Evolutionary conservation across 2,113 vertebrate species (phyloP), one percentile per base, ranked within the genome.

Genomic region (Spea bombifrons): DNA sequence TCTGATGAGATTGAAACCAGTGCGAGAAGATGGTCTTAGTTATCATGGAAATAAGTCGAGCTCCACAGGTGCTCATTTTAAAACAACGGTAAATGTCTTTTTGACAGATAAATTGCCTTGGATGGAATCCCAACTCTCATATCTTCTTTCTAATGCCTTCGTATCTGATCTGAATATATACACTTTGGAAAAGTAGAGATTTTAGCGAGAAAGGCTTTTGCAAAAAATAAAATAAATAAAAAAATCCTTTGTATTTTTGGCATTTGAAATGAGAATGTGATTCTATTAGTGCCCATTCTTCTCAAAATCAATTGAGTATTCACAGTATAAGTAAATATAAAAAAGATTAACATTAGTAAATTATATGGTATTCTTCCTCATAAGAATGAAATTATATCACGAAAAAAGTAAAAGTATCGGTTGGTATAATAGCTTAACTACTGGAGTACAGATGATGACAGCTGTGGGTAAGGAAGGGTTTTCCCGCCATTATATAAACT

Each of bases 51-150:
- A 91, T 87, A 70, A 81, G 72, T 84, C 83, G n/a, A 44, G 65
- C 83, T 86, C 78, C 83, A 81, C 83, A 86, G 86, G 80, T 76
- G 1, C 82, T 84, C 84, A 50, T 88, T 88, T 82, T 83, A 67
- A 86, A 87, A 70, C 76, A 87, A 71, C 5, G 4, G 67, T 17
- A 67, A 77, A 85, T 83, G 66, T 84, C 83, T 88, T 83, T 86
- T 80, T 84, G 87, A 88, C 84, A 87, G 73, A 76, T 79, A 91
- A 91, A 91, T 89, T 88, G 83, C 85, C 85, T 88, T 85, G 81
- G 86, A 88, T 88, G 88, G 79, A 86, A 81, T 83, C 78, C 85
- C 85, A 90, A 87, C 71, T 87, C 66, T 7, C 3, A 76, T 81
- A 84, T 84, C 82, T 84, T 86, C 80, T 84, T 86, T 73, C 78